Conservation (phyloP, 2,113 vertebrate species). For the Boleophthalmus pectinirostris region DNA sequence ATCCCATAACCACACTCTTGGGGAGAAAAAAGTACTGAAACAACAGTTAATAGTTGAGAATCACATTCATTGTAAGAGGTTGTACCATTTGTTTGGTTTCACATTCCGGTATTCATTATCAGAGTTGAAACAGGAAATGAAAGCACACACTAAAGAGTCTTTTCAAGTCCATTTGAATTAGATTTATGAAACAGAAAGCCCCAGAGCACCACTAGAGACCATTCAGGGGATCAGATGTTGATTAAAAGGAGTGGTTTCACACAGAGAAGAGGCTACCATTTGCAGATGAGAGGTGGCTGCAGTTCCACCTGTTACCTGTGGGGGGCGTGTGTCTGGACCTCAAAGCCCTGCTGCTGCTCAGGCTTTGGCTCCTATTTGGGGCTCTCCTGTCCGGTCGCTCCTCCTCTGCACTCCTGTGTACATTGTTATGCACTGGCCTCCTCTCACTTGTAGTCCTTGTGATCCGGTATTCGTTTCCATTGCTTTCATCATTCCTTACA, state of each 20-base stretch:
- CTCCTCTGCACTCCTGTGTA: constrained; percentile 58
- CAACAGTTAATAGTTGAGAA: constrained; percentile 18
- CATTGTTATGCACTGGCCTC: constrained; percentile 27
- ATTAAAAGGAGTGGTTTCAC: constrained; percentile 47
- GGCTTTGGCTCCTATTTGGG: constrained; percentile 59
- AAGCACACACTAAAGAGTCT: constrained; percentile 10
- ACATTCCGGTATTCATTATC: background rate
- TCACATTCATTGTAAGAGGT: constrained; percentile 13
- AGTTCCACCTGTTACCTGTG: constrained; percentile 70
- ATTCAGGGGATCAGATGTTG: constrained; percentile 15
- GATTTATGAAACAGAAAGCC: constrained; percentile 15
- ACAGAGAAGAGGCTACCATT: constrained; percentile 28
- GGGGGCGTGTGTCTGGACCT: constrained; percentile 41
- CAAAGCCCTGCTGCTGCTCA: constrained; percentile 49
- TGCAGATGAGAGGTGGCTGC: constrained; percentile 11
- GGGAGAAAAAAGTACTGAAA: background rate
- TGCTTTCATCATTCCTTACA: constrained; percentile 11
- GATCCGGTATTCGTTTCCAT: constrained; percentile 20
- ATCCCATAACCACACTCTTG: background rate
- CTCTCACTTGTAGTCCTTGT: constrained; percentile 47
- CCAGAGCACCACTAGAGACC: constrained; percentile 32
- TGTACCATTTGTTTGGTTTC: background rate
- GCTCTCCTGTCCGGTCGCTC: constrained; percentile 36
- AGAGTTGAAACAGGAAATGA: constrained; percentile 6
- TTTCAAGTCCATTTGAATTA: constrained; percentile 9